Conservation (phyloP, 1,140 invertebrate species). For the Drosophila carrolli region DNA sequence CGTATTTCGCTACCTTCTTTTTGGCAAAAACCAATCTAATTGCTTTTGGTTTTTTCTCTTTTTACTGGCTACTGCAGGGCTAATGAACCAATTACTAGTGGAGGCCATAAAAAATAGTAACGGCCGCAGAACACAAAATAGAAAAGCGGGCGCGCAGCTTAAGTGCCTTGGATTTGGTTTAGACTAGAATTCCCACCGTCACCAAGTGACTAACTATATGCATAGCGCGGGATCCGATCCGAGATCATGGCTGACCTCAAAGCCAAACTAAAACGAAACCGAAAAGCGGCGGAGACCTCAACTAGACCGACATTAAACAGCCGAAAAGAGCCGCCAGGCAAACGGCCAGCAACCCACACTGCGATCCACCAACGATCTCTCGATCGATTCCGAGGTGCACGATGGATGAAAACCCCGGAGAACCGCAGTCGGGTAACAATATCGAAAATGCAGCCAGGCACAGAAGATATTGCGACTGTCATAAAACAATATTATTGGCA, state of each 20-base stretch:
- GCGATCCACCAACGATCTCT: conserved; percentile 57
- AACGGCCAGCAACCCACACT: conserved; percentile 63
- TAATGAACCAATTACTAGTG: conserved; percentile 75
- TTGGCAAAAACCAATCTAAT: conserved; percentile 53
- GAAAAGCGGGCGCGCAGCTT: conserved; percentile 41
- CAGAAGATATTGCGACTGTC: conserved; percentile 80
- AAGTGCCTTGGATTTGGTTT: conserved; percentile 30
- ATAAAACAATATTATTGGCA: conserved; percentile 84
- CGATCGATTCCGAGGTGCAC: conserved; percentile 71
- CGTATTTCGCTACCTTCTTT: conserved; percentile 2
- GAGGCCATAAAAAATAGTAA: conserved; percentile 69
- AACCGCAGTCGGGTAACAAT: conserved; percentile 31
- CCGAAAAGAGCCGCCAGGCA: conserved; percentile 41
- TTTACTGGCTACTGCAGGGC: conserved; percentile 64
- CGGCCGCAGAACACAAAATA: conserved; percentile 37
- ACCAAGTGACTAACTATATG: conserved; percentile 54
- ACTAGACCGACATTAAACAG: conserved; percentile 52
- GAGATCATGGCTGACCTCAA: conserved; percentile 76
- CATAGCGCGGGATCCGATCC: conserved; percentile 40
- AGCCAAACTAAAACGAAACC: conserved; percentile 58
- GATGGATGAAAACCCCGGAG: conserved; percentile 34
- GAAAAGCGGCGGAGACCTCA: conserved; percentile 49
- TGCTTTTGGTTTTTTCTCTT: conserved; percentile 25
- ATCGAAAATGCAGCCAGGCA: conserved; percentile 55
- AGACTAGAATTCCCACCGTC: conserved; percentile 70